phyloP scores from a whole-genome alignment of 2,797 vertebrate species.

The Gadopsis bispinosus region DNA sequence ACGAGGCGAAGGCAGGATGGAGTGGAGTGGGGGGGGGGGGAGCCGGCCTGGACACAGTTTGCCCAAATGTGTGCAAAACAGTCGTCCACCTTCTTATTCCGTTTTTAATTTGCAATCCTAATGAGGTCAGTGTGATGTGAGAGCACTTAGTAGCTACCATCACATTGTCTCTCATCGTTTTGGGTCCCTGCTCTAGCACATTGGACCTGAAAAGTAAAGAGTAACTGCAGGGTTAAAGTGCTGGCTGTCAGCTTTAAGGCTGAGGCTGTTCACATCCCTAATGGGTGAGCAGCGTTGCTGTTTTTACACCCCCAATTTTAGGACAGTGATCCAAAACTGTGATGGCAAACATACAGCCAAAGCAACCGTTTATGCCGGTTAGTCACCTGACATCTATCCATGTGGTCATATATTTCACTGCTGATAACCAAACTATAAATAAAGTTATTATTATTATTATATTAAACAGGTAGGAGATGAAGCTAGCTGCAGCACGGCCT shows the following conservation, averaged over 20 bases:
- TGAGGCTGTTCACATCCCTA: neutral
- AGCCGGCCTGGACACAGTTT: slow-evolving; percentile 5
- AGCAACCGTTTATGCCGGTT: slow-evolving; percentile 7
- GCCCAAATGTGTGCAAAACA: slow-evolving; percentile 13
- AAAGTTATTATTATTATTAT: no score
- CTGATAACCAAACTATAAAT: neutral
- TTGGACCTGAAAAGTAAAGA: slow-evolving; percentile 1
- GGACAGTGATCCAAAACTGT: neutral
- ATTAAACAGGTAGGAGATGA: neutral
- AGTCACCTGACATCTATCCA: slow-evolving; percentile 27
- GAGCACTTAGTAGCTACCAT: neutral
- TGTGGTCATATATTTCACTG: slow-evolving; percentile 3
- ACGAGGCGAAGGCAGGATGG: slow-evolving; percentile 3
- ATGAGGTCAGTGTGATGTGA: neutral
- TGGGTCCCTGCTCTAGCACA: neutral
- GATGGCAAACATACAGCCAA: slow-evolving; percentile 6
- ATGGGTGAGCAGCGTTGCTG: neutral
- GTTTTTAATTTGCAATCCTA: neutral
- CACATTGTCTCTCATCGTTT: neutral
- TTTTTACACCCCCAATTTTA: neutral
- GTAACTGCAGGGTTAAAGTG: neutral
- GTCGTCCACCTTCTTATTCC: neutral
- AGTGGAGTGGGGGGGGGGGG: neutral
- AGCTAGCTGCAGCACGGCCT: neutral
- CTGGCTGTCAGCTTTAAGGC: neutral